phyloP scores from a whole-genome alignment of 2,113 vertebrate species.

The Polyodon spathula region DNA sequence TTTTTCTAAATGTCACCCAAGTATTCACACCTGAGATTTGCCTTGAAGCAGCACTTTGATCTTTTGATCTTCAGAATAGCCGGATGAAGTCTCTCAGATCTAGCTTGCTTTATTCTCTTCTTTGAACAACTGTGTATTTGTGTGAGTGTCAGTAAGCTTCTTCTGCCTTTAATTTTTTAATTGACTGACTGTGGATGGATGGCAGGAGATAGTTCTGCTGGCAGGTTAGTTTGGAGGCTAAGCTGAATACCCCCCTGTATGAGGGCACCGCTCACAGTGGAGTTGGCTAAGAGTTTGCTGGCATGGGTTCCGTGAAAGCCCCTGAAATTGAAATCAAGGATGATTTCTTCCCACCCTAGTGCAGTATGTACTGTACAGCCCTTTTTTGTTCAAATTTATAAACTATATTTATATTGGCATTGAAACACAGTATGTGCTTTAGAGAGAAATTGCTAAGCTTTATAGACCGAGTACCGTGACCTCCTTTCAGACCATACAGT shows the following conservation, averaged over 20 bases:
- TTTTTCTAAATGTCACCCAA: no score
- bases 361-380: neutral
- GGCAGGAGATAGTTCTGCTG: neutral
- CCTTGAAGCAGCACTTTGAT: no score
- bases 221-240: neutral
- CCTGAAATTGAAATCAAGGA: neutral
- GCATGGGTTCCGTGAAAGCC: neutral
- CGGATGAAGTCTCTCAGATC: neutral
- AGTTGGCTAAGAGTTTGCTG: neutral
- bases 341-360: neutral
- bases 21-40: no score
- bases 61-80: no score
- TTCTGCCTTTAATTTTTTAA: neutral
- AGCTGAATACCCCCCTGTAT: conserved; percentile 4
- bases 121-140: neutral
- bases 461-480: neutral
- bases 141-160: neutral
- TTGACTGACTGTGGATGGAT: neutral
- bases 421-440: neutral
- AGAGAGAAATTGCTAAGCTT: neutral
- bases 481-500: conserved; percentile 4
- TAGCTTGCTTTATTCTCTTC: neutral
- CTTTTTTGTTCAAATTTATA: neutral
- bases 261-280: neutral
- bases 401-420: neutral